Evolutionary conservation across 2,888 invertebrate genomes (phyloP).

Genomic region (Dasypolia templi): DNA sequence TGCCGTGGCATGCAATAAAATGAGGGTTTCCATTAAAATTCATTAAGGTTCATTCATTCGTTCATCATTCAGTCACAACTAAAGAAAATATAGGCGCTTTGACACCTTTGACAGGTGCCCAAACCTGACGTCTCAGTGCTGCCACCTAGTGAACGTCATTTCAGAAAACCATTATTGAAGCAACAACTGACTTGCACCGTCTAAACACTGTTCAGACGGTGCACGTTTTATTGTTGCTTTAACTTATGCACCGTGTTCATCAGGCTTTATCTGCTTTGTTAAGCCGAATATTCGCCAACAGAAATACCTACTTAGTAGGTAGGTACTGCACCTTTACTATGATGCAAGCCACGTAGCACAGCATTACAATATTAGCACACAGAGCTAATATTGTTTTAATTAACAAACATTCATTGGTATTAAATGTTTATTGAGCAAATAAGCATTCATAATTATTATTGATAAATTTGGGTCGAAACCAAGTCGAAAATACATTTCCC

Average conservation of each 20-base stretch:
- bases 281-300: no score
- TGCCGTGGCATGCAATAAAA: neutral
- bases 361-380: no score
- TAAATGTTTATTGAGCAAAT: constrained; percentile 28
- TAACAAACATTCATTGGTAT: constrained; percentile 27
- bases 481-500: neutral
- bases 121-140: no score
- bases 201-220: neutral
- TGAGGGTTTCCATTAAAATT: no score
- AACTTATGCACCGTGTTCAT: neutral
- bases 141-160: no score
- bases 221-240: neutral
- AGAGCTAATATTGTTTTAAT: constrained; percentile 24
- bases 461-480: neutral
- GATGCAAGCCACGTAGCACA: neutral
- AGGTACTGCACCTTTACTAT: neutral
- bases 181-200: neutral
- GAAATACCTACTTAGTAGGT: no score
- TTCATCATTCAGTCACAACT: no score
- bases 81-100: no score
- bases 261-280: neutral
- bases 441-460: constrained; percentile 31
- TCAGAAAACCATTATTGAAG: no score
- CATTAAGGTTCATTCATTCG: no score
- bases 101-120: no score